Percentiles rank a stretch among this genome's conserved stretches.
Conservation (phyloP, 2,888 invertebrate species). For the Agrenia bidenticulata region DNA sequence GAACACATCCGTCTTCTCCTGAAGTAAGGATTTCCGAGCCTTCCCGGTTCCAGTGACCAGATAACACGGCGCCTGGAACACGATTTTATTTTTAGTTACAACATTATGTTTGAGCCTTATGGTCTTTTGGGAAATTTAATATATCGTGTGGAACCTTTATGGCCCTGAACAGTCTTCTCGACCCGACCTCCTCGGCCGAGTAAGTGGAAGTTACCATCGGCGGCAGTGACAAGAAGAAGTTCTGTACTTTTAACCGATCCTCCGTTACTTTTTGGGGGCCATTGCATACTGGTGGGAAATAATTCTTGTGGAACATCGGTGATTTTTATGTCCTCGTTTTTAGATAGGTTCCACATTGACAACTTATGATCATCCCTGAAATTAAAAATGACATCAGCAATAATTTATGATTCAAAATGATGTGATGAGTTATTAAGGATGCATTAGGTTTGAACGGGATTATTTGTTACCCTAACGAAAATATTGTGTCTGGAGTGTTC, state of each 20-base stretch:
- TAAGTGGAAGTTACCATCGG: constrained; percentile 67
- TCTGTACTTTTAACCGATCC: constrained; percentile 45
- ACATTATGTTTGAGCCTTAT: no score
- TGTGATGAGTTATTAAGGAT: not conserved
- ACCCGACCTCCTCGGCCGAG: constrained; percentile 85
- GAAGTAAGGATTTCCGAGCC: constrained; percentile 94
- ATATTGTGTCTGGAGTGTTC: constrained; percentile 91
- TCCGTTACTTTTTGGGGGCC: constrained; percentile 68
- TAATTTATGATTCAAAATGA: not conserved
- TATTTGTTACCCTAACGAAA: constrained; percentile 74
- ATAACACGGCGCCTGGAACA: constrained; percentile 72
- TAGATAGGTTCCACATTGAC: constrained; percentile 82
- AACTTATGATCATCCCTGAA: constrained; percentile 87
- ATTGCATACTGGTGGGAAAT: constrained; percentile 86
- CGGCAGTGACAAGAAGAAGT: constrained; percentile 48
- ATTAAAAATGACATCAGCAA: no score
- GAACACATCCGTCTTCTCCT: constrained; percentile 94
- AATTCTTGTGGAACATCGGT: constrained; percentile 79
- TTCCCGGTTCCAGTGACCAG: constrained; percentile 91
- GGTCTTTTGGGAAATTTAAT: not conserved
- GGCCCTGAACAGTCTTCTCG: constrained; percentile 90
- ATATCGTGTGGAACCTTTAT: constrained; percentile 61
- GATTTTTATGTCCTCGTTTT: constrained; percentile 73
- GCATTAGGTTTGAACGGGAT: constrained; percentile 6
- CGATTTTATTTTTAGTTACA: not conserved